These are phyloP conservation scores for Sarcophaga subvicina DNA, from an alignment of 2,888 invertebrate genomes.

Conservation along the genomic window DNA sequence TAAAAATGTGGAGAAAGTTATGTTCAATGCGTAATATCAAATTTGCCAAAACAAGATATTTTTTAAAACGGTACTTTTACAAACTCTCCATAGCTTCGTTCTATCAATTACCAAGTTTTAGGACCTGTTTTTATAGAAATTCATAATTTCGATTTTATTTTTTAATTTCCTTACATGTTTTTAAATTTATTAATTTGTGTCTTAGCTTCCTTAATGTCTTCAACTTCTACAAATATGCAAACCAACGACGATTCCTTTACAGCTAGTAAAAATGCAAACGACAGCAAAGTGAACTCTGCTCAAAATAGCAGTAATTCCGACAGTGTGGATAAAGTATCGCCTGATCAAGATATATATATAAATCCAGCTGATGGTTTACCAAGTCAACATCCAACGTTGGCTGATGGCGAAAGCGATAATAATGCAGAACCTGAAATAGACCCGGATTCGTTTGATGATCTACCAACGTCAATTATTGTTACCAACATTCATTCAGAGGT, in stretches of 20 bases:
- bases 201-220: slow-evolving; percentile 66
- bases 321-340: slow-evolving; percentile 80
- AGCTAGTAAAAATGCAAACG: slow-evolving; percentile 39
- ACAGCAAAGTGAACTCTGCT: slow-evolving; percentile 76
- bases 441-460: slow-evolving; percentile 89
- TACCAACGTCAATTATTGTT: slow-evolving; percentile 94
- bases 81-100: too few species aligned
- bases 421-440: slow-evolving; percentile 86
- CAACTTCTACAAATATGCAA: slow-evolving; percentile 60
- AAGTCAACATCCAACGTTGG: slow-evolving; percentile 91
- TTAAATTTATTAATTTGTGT: not conserved
- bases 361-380: slow-evolving; percentile 93
- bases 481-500: slow-evolving; percentile 93
- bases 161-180: not conserved
- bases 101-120: too few species aligned
- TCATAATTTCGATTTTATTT: not conserved
- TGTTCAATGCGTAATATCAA: too few species aligned
- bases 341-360: slow-evolving; percentile 90
- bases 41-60: too few species aligned
- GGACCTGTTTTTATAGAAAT: not conserved
- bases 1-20: too few species aligned
- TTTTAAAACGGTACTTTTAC: too few species aligned
- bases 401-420: slow-evolving; percentile 86
- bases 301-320: slow-evolving; percentile 76
- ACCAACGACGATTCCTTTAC: slow-evolving; percentile 36